Conservation (phyloP, 1,140 invertebrate genomes). For the Ceratina calcarata region DNA sequence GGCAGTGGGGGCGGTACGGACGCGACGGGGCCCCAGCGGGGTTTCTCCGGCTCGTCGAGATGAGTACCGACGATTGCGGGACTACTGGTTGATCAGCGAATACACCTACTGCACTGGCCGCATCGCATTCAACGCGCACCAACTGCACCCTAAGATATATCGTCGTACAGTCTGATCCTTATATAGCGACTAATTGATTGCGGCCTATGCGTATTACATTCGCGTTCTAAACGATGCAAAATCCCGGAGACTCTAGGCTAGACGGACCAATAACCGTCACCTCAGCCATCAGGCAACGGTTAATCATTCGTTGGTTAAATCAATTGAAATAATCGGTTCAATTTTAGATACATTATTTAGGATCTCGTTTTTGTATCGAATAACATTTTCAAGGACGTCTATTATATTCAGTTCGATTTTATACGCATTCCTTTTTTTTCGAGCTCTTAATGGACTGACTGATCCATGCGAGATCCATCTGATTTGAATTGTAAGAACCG, state of each 20-base stretch:
- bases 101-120: conserved; percentile 40
- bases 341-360: too few relatives aligned
- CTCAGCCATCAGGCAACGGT: neutral
- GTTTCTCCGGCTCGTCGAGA: conserved; percentile 70
- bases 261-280: neutral
- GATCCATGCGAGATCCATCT: neutral
- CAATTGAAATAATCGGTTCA: too few relatives aligned
- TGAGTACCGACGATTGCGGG: conserved; percentile 72
- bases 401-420: neutral
- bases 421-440: neutral
- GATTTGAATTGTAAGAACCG: neutral
- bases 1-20: conserved; percentile 54
- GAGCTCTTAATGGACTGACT: neutral
- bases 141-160: conserved; percentile 32
- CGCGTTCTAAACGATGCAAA: conserved; percentile 14
- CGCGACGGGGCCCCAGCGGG: conserved; percentile 63
- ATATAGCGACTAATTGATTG: conserved; percentile 51
- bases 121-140: conserved; percentile 27
- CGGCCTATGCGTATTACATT: conserved; percentile 35
- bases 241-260: neutral
- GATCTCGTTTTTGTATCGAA: too few relatives aligned
- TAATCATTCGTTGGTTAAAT: too few relatives aligned
- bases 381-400: too few relatives aligned
- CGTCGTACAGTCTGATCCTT: conserved; percentile 43
- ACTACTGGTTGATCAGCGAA: conserved; percentile 57